phyloP scores from a whole-genome alignment of 2,797 vertebrate species.

The Pantherophis vulpinus region DNA sequence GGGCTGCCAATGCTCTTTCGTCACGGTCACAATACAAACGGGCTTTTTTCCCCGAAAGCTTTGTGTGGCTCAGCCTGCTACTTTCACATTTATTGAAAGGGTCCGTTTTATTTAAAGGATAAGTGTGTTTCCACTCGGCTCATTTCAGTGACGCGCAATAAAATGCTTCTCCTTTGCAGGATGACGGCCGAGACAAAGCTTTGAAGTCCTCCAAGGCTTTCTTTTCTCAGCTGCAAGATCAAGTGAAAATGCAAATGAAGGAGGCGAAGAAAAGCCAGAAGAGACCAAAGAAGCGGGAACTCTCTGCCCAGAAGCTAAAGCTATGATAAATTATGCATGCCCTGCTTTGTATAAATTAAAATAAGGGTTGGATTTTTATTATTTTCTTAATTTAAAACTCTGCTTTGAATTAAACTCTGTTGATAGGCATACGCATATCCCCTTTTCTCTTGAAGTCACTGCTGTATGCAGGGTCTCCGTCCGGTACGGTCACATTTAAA shows the following conservation, averaged over 20 bases:
- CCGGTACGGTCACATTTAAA: background rate
- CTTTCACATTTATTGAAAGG: no score
- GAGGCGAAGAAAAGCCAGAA: conserved; percentile 76
- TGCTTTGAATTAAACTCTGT: background rate
- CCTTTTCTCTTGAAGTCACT: background rate
- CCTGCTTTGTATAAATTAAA: conserved; percentile 53
- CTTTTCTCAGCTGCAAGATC: conserved; percentile 95
- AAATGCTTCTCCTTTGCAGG: conserved; percentile 70
- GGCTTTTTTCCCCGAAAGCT: background rate
- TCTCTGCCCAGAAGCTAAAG: conserved; percentile 90
- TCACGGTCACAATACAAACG: background rate
- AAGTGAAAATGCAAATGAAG: conserved; percentile 91
- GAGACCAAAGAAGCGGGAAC: conserved; percentile 82
- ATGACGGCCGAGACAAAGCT: conserved; percentile 92
- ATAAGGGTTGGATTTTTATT: background rate
- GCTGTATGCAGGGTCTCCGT: background rate
- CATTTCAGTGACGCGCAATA: rapidly evolving
- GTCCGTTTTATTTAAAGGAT: background rate
- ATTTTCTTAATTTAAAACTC: background rate
- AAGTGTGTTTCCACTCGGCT: background rate
- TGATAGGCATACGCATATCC: background rate
- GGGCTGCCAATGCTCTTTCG: background rate
- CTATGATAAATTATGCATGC: conserved; percentile 70
- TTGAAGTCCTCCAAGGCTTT: conserved; percentile 92
- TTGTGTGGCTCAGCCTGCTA: background rate